A percentile compares a stretch with the other conserved stretches of the same genome.
These are phyloP conservation scores for Sterna hirundo DNA, from an alignment of 2,113 vertebrate genomes.

Conservation along the genomic window DNA sequence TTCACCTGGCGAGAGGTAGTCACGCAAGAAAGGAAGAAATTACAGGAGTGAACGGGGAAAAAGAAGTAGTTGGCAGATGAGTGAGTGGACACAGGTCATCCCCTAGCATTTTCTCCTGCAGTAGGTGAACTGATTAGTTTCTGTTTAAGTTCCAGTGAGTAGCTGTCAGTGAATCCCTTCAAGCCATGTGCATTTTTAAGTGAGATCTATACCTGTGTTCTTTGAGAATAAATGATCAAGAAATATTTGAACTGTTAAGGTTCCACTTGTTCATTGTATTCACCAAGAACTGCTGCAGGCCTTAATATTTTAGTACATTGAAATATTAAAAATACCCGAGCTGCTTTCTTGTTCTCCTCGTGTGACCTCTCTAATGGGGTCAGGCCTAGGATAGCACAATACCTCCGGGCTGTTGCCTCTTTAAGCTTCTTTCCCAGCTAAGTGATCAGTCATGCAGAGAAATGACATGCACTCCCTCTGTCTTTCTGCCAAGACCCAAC, in stretches of 20 bases:
- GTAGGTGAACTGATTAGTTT: background rate
- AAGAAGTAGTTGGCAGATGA: background rate
- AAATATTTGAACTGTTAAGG: background rate
- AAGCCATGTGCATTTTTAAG: background rate
- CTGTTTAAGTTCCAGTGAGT: background rate
- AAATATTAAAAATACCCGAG: background rate
- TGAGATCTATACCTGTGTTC: background rate
- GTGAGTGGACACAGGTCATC: background rate
- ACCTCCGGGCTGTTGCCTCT: slow-evolving; percentile 36
- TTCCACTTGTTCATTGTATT: background rate
- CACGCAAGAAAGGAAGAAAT: background rate
- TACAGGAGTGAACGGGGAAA: background rate
- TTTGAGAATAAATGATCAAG: background rate
- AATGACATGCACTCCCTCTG: background rate
- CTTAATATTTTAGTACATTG: background rate
- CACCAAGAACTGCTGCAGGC: background rate
- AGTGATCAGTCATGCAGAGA: slow-evolving; percentile 60
- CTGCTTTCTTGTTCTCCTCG: slow-evolving; percentile 39
- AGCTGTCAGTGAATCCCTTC: background rate
- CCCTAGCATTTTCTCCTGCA: background rate
- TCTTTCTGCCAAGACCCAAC: slow-evolving; percentile 31
- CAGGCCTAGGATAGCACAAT: slow-evolving; percentile 22
- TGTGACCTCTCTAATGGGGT: slow-evolving; percentile 39
- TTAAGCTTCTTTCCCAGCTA: slow-evolving; percentile 54
- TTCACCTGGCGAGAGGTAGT: background rate